Percentiles rank a stretch among this genome's conserved stretches.
Conservation (phyloP, 2,888 invertebrate genomes). For the Tetropium fuscum region DNA sequence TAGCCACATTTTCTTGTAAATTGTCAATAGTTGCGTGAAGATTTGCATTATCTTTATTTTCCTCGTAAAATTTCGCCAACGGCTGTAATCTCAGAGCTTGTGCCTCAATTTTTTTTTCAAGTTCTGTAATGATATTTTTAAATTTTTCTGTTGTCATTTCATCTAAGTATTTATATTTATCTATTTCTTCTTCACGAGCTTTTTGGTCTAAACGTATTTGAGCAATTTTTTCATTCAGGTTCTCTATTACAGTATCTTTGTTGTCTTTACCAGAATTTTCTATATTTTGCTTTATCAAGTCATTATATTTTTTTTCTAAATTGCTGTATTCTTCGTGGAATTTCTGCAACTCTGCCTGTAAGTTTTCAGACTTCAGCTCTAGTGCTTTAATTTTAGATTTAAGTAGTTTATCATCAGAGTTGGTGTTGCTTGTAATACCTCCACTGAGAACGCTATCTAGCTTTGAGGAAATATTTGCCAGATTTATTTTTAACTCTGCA, state of each 20-base stretch:
- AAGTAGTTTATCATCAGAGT: constrained; percentile 50
- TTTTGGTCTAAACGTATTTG: constrained; percentile 26
- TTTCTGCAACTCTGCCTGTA: constrained; percentile 48
- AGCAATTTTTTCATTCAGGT: constrained; percentile 33
- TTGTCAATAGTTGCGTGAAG: constrained; percentile 30
- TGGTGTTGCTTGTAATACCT: constrained; percentile 43
- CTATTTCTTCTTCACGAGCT: constrained; percentile 29
- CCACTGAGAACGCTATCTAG: constrained; percentile 69
- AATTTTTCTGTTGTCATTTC: constrained; percentile 31
- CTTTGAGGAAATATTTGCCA: constrained; percentile 74
- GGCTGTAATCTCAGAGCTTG: constrained; percentile 40
- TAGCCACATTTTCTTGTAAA: constrained; percentile 37
- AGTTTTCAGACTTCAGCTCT: constrained; percentile 61
- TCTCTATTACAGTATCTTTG: constrained; percentile 31
- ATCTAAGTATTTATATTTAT: constrained; percentile 31
- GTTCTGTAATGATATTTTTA: constrained; percentile 29
- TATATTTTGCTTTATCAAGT: constrained; percentile 33
- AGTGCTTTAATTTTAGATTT: constrained; percentile 62
- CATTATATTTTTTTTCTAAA: constrained; percentile 39
- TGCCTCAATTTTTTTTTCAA: constrained; percentile 36
- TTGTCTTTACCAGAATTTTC: constrained; percentile 14
- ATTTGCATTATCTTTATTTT: constrained; percentile 32
- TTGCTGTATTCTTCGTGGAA: constrained; percentile 38
- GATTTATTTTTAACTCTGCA: constrained; percentile 74
- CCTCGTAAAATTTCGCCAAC: constrained; percentile 37